Percentiles rank a stretch among this genome's conserved stretches.
Evolutionary conservation across 1,140 invertebrate genomes (phyloP).

Genomic region (Spodoptera litura): DNA sequence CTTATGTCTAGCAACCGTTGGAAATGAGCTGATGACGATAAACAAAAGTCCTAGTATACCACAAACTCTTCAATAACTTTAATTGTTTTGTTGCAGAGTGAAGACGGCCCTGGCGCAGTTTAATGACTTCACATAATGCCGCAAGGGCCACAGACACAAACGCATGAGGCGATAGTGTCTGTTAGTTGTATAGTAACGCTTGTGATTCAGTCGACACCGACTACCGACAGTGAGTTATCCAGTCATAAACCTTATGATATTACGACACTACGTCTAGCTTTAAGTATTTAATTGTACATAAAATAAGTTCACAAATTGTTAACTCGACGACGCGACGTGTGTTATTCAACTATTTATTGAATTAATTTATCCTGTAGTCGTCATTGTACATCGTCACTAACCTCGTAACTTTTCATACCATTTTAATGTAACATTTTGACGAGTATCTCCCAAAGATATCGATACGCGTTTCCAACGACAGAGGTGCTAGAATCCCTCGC

Average conservation of each 20-base stretch:
- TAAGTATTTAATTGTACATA: slow-evolving; percentile 73
- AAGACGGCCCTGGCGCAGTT: slow-evolving; percentile 79
- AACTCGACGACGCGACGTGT: slow-evolving; percentile 44
- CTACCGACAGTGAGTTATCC: slow-evolving; percentile 62
- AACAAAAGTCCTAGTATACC: too few species aligned
- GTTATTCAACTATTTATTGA: slow-evolving; percentile 65
- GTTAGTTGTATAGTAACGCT: slow-evolving; percentile 41
- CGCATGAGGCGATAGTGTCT: slow-evolving; percentile 54
- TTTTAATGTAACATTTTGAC: slow-evolving; percentile 28
- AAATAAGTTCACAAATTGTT: slow-evolving; percentile 64
- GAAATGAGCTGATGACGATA: too few species aligned
- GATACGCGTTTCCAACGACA: slow-evolving; percentile 54
- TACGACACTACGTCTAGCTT: slow-evolving; percentile 51
- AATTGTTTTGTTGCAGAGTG: slow-evolving; percentile 63
- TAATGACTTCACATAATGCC: slow-evolving; percentile 77
- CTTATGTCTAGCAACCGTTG: too few species aligned
- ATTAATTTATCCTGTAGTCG: slow-evolving; percentile 58
- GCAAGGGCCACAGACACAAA: slow-evolving; percentile 47
- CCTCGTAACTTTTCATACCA: slow-evolving; percentile 9
- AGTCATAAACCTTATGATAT: slow-evolving; percentile 66
- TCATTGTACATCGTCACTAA: slow-evolving; percentile 49
- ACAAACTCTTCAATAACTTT: too few species aligned
- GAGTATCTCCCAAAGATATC: slow-evolving; percentile 47
- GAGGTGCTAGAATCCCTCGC: slow-evolving; percentile 61
- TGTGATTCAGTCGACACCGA: slow-evolving; percentile 54